phyloP scores from a whole-genome alignment of 2,797 vertebrate genomes.

The Mormyrus hasselquistii region DNA sequence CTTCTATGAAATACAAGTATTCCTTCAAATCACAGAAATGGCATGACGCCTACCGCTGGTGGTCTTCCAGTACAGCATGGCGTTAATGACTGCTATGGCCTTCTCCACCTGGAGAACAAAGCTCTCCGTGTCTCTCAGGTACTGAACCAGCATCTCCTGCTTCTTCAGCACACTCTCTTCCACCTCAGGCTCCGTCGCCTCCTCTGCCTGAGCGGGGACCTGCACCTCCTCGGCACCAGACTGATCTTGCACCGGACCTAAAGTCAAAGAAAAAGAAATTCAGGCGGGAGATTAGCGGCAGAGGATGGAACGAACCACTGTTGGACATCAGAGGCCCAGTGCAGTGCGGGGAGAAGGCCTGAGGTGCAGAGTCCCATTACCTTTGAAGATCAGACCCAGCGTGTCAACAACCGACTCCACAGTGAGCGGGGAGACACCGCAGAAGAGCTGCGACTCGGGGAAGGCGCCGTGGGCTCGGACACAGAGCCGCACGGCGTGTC shows the following conservation, averaged over 20 bases:
- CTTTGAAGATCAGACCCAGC: slow-evolving; percentile 76
- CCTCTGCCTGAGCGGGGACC: slow-evolving; percentile 51
- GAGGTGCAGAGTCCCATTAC: slow-evolving; percentile 49
- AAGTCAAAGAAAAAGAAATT: neutral
- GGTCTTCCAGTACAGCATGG: slow-evolving; percentile 84
- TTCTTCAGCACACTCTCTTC: slow-evolving; percentile 70
- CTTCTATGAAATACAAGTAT: neutral
- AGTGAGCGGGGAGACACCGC: slow-evolving; percentile 46
- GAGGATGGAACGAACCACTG: neutral
- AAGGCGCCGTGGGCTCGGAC: slow-evolving; percentile 62
- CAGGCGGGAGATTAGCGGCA: neutral
- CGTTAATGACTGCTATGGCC: slow-evolving; percentile 78
- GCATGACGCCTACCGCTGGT: slow-evolving; percentile 64
- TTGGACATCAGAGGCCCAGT: neutral
- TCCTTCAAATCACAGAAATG: neutral
- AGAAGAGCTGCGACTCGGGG: slow-evolving; percentile 68
- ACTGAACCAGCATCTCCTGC: slow-evolving; percentile 93
- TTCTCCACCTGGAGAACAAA: slow-evolving; percentile 83
- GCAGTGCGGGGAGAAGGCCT: neutral
- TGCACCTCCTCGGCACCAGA: slow-evolving; percentile 46
- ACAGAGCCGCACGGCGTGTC: slow-evolving; percentile 73
- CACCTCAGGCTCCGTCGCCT: slow-evolving; percentile 37
- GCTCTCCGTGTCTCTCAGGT: slow-evolving; percentile 80
- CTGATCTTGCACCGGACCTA: slow-evolving; percentile 57
- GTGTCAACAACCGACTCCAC: slow-evolving; percentile 58